A percentile compares a stretch with the other conserved stretches of the same genome.
Evolutionary conservation across 92 coral and sea anemone genomes (phyloP).

Genomic region (Parazoanthus swiftii): DNA sequence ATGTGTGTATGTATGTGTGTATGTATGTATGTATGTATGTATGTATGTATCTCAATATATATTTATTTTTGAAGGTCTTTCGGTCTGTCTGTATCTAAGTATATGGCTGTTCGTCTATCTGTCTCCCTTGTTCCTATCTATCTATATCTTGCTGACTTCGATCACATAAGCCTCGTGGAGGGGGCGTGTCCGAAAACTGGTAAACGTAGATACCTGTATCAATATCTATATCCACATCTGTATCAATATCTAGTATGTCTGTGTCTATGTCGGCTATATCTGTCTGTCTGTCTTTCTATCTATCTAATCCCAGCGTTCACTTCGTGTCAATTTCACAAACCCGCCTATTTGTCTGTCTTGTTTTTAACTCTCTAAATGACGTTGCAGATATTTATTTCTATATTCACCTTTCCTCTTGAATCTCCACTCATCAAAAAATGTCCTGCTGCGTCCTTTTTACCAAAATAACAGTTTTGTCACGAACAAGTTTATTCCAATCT

Average conservation of each 20-base stretch:
- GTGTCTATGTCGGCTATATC: neutral
- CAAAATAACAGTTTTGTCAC: neutral
- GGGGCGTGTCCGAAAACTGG: too few species aligned
- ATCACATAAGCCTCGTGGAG: neutral
- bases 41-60: too few species aligned
- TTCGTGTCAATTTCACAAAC: neutral
- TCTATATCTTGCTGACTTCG: neutral
- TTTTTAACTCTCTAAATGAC: too few species aligned
- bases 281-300: neutral
- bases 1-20: neutral
- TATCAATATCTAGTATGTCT: neutral
- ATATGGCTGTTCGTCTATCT: neutral
- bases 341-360: neutral
- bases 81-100: neutral
- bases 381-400: neutral
- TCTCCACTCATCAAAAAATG: neutral
- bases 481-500: neutral
- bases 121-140: neutral
- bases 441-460: neutral
- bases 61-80: too few species aligned
- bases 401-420: neutral
- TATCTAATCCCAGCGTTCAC: neutral
- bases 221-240: too few species aligned
- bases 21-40: neutral
- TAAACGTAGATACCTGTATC: neutral